These are phyloP conservation scores for Lysandra coridon DNA, from an alignment of 2,888 invertebrate species.

Conservation along the genomic window DNA sequence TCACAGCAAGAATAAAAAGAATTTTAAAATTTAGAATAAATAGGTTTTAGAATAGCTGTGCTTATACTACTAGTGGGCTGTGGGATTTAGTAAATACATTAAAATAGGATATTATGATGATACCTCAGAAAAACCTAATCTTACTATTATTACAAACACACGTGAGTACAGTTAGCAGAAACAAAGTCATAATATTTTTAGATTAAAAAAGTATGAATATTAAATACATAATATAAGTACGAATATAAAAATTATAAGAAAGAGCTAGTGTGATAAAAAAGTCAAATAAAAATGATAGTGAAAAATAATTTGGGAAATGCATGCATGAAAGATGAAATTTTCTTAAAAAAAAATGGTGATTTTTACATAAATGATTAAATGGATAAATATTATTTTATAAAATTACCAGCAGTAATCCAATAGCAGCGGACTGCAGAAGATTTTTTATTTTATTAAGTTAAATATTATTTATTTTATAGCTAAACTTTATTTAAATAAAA, in stretches of 20 bases:
- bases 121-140: background rate
- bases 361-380: conserved; percentile 53
- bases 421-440: conserved; percentile 86
- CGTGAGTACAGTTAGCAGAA: background rate
- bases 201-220: background rate
- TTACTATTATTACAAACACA: background rate
- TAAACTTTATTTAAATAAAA: conserved; percentile 40
- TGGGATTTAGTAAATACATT: background rate
- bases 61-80: background rate
- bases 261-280: background rate
- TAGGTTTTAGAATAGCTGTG: background rate
- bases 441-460: conserved; percentile 47
- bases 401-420: conserved; percentile 87
- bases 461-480: conserved; percentile 46
- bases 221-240: background rate
- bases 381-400: conserved; percentile 56
- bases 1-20: background rate
- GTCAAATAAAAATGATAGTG: background rate
- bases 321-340: conserved; percentile 32
- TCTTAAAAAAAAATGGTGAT: conserved; percentile 42
- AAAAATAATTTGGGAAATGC: background rate
- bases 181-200: too few species aligned
- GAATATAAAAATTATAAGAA: background rate
- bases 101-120: background rate
- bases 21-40: background rate